Evolutionary conservation across 1,140 invertebrate species (phyloP).

Genomic region (Neodiprion fabricii): DNA sequence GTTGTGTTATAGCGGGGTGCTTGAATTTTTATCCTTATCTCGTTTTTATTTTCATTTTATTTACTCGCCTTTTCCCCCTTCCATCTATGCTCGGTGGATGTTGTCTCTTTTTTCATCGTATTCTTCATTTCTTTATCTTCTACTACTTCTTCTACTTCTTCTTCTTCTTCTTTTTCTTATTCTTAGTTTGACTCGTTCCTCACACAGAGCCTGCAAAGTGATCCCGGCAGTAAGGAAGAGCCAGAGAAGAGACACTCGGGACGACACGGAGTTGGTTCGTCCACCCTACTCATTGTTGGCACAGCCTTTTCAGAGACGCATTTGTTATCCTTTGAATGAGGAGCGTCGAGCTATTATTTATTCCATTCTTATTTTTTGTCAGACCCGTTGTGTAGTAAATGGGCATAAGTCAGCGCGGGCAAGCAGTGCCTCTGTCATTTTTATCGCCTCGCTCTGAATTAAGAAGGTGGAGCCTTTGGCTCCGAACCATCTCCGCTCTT

Average conservation of each 20-base stretch:
- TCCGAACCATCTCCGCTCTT: conserved; percentile 12
- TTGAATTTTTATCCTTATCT: conserved; percentile 6
- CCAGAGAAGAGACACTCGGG: conserved; percentile 44
- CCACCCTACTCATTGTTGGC: conserved; percentile 51
- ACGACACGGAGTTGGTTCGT: conserved; percentile 14
- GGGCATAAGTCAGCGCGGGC: conserved; percentile 59
- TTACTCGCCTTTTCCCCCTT: background rate
- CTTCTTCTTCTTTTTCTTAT: too few relatives aligned
- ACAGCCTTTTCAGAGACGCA: conserved; percentile 56
- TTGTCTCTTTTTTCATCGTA: background rate
- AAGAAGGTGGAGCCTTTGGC: conserved; percentile 58
- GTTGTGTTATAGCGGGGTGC: conserved; percentile 8
- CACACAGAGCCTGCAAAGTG: conserved; percentile 31
- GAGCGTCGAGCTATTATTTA: conserved; percentile 58
- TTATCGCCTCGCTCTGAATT: conserved; percentile 61
- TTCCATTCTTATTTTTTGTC: conserved; percentile 61
- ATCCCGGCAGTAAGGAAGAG: conserved; percentile 40
- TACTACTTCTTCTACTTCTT: too few relatives aligned
- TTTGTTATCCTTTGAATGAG: conserved; percentile 62
- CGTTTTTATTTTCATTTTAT: conserved; percentile 3
- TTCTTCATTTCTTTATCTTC: background rate
- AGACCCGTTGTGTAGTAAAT: conserved; percentile 59
- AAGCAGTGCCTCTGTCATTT: conserved; percentile 62
- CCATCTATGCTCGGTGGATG: background rate
- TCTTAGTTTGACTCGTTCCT: conserved; percentile 9